phyloP scores from a whole-genome alignment of 2,797 vertebrate species.

The Sternotherus odoratus region DNA sequence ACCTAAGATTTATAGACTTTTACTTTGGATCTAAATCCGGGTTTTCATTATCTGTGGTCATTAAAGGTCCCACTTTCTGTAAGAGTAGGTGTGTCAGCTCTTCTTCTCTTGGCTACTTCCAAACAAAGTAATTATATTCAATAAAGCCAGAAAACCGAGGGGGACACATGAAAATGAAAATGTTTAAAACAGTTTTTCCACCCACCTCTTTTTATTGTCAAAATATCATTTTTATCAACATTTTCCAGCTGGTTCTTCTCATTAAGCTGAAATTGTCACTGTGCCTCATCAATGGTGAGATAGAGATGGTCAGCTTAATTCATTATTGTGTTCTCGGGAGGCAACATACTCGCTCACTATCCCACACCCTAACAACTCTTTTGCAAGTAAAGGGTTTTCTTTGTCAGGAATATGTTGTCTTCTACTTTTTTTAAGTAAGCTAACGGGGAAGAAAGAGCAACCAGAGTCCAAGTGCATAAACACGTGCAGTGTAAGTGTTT shows the following conservation, averaged over 20 bases:
- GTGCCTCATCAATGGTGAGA: background rate
- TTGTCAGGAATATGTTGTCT: constrained; percentile 34
- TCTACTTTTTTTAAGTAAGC: constrained; percentile 47
- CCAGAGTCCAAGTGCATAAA: constrained; percentile 36
- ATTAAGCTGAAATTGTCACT: background rate
- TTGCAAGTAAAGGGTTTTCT: background rate
- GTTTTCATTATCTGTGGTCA: background rate
- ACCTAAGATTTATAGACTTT: background rate
- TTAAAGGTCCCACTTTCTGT: background rate
- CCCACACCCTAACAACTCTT: background rate
- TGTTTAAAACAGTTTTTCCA: background rate
- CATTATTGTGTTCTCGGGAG: background rate
- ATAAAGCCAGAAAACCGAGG: background rate
- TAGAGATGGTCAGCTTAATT: background rate
- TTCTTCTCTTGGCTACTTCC: accelerated
- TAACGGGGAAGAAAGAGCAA: constrained; percentile 42
- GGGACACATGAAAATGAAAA: background rate
- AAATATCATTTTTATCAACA: background rate
- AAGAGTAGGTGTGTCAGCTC: background rate
- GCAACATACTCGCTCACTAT: no score
- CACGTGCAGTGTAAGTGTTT: constrained; percentile 1
- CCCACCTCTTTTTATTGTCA: background rate
- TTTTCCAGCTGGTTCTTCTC: background rate
- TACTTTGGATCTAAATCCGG: background rate
- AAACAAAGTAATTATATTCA: accelerated